Evolutionary conservation across 2,888 invertebrate genomes (phyloP), one percentile per base, ranked within the genome.

Genomic region (Myopa tessellatipennis): DNA sequence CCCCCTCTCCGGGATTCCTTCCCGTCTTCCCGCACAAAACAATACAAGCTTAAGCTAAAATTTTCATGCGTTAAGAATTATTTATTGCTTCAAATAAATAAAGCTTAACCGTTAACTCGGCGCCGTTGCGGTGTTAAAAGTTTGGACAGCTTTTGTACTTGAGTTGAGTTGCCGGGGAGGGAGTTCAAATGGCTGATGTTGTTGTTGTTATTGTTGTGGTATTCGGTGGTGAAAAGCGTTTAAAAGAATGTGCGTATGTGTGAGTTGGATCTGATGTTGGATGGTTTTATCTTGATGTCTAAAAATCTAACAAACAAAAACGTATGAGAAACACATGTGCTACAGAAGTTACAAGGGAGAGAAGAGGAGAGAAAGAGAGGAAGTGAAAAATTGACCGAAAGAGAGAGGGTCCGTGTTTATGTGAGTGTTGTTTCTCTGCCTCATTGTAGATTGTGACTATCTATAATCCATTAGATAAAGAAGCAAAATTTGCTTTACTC

Each of bases 61-160:
- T 67, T 74, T 74, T 58, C 75, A 60, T 75, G 82, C 80, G 82
- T 82, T 83, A 83, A 83, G 82, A 81, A 83, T 84, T 84, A 84
- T 84, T 84, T 84, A 84, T 84, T 81, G 81, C 82, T 82, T 81
- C 79, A 82, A 83, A 84, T 84, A 83, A 84, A 84, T 84, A 84
- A 83, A 82, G 84, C 82, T 84, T 83, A 84, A 82, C 80, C 81
- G 80, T 84, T 84, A 83, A 84, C 82, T 79, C 79, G 68, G 82
- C 78, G 77, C 78, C 80, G 76, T 81, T 79, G 80, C 78, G 81
- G 74, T 81, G 77, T 79, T 79, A 79, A 80, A 80, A 81, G 78
- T 80, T 81, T 80, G 79, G 79, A 80, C 79, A 80, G 78, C 79
- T 77, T 78, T 79, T 77, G 76, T 79, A 70, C 79, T 79, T 80